phyloP scores from a whole-genome alignment of 2,797 vertebrate species.

The Neosalanx taihuensis region DNA sequence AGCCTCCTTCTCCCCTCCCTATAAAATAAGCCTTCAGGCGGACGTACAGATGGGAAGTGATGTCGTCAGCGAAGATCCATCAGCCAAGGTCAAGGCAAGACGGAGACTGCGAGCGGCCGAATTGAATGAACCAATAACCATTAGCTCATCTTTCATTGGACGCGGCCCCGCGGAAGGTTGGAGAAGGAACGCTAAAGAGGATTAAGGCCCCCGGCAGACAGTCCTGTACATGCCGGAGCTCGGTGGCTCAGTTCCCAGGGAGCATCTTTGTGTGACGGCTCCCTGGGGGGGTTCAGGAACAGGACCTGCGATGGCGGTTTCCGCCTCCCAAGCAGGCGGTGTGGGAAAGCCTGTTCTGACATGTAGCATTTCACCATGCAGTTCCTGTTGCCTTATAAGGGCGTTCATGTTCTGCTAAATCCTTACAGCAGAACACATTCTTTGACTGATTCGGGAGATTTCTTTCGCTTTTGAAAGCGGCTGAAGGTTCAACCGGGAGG shows the following conservation, averaged over 20 bases:
- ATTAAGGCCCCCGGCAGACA: background rate
- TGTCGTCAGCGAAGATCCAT: background rate
- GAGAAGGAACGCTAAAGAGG: background rate
- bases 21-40: background rate
- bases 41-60: background rate
- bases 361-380: background rate
- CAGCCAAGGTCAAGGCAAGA: constrained; percentile 8
- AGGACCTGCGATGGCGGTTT: background rate
- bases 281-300: background rate
- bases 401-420: background rate
- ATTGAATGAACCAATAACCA: constrained; percentile 8
- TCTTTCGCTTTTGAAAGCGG: background rate
- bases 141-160: background rate
- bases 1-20: background rate
- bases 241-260: background rate
- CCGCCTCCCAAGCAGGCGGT: background rate
- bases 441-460: background rate
- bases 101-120: background rate
- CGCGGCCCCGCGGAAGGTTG: too few species aligned
- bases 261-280: background rate
- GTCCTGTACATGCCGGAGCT: background rate
- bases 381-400: background rate
- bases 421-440: background rate
- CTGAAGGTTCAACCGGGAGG: too few species aligned
- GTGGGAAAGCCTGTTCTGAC: background rate